Conservation (phyloP, 2,888 invertebrate species). For the Cremastinae sp. region DNA sequence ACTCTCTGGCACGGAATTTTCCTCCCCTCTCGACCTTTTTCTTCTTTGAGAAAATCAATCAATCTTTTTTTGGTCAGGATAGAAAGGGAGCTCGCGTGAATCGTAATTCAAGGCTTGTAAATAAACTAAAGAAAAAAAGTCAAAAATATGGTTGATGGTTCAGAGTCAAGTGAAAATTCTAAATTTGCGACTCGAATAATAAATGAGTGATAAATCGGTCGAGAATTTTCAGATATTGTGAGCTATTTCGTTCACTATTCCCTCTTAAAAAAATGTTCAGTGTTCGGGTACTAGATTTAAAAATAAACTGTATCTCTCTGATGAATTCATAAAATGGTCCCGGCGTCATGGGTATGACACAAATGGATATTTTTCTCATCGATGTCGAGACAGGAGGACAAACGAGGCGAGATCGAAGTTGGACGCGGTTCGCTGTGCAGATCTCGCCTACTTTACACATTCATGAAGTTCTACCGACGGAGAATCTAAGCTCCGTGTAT, state of each 20-base stretch:
- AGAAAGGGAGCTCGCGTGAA: constrained; percentile 19
- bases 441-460: constrained; percentile 73
- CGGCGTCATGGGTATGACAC: not conserved
- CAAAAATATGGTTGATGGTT: too few species aligned
- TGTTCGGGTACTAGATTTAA: too few species aligned
- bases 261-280: too few species aligned
- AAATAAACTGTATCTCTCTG: too few species aligned
- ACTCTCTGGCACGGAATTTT: constrained; percentile 23
- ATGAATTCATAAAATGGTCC: not conserved
- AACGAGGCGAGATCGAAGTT: constrained; percentile 40
- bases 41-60: constrained; percentile 45
- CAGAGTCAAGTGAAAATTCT: constrained; percentile 9
- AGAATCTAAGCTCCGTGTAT: constrained; percentile 14
- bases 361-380: constrained; percentile 8
- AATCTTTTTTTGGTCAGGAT: constrained; percentile 44
- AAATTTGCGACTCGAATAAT: too few species aligned
- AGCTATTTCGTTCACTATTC: too few species aligned
- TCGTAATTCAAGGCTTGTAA: not conserved
- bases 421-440: constrained; percentile 25
- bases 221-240: too few species aligned
- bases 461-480: constrained; percentile 70
- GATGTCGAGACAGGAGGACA: not conserved
- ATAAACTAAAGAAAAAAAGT: constrained; percentile 9
- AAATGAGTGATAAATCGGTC: too few species aligned
- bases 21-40: constrained; percentile 14